These are phyloP conservation scores for Spodoptera exigua DNA, from an alignment of 2,888 invertebrate species.

Conservation along the genomic window DNA sequence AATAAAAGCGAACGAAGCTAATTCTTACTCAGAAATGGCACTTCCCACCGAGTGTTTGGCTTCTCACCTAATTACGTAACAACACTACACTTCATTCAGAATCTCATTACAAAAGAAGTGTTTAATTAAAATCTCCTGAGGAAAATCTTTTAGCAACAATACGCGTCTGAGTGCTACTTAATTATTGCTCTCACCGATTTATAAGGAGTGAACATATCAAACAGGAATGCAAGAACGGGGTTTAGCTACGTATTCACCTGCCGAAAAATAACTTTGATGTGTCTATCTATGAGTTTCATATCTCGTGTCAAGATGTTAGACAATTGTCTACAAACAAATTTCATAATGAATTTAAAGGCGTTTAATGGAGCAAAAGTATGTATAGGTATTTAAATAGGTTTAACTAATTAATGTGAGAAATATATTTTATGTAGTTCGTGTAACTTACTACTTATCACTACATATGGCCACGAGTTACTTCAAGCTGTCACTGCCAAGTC, in stretches of 20 bases:
- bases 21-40: not conserved
- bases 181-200: conserved; percentile 10
- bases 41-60: not conserved
- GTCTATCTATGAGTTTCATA: conserved; percentile 13
- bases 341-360: too few species aligned
- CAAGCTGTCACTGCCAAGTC: too few species aligned
- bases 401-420: too few species aligned
- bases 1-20: not conserved
- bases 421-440: too few species aligned
- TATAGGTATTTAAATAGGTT: too few species aligned
- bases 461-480: too few species aligned
- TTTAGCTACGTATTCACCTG: conserved; percentile 20
- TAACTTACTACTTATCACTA: too few species aligned
- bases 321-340: conserved; percentile 5
- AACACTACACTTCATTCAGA: not conserved
- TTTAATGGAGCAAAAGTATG: too few species aligned
- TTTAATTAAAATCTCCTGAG: conserved; percentile 20
- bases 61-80: not conserved
- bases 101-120: not conserved
- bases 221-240: conserved; percentile 10
- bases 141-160: conserved; percentile 20
- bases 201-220: conserved; percentile 29
- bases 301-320: conserved; percentile 7
- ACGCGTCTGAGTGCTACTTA: conserved; percentile 4
- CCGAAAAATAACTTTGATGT: conserved; percentile 31